phyloP scores from a whole-genome alignment of 1,140 invertebrate genomes.

The Heliconius nattereri region DNA sequence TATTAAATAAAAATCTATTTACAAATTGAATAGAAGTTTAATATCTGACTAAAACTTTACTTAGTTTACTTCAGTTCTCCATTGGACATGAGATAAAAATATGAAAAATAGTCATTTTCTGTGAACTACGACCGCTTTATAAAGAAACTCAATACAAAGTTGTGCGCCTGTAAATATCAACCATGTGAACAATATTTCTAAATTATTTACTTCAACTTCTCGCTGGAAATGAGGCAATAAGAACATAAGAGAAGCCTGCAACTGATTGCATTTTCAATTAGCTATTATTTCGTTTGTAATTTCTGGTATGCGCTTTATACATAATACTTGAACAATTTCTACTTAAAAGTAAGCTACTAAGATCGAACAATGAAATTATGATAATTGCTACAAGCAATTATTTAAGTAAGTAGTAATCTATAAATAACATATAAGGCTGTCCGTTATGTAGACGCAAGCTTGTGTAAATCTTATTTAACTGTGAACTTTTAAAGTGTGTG shows the following conservation, averaged over 20 bases:
- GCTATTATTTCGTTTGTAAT: background rate
- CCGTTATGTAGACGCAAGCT: no score
- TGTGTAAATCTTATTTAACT: no score
- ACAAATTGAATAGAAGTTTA: no score
- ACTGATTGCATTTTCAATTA: conserved; percentile 7
- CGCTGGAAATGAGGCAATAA: background rate
- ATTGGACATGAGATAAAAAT: background rate
- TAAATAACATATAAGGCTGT: no score
- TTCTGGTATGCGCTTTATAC: background rate
- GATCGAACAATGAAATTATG: background rate
- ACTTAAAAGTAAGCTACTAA: background rate
- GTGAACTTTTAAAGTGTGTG: no score
- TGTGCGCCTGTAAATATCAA: background rate
- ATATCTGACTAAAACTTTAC: background rate
- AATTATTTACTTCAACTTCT: background rate
- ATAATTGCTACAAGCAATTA: no score
- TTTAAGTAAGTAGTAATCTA: no score
- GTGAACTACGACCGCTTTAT: background rate
- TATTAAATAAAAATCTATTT: no score
- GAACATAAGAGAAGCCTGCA: background rate
- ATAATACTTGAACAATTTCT: background rate
- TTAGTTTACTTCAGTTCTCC: background rate
- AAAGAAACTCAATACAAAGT: background rate
- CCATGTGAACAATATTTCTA: background rate
- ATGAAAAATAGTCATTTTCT: background rate